Evolutionary conservation across 1,140 invertebrate genomes (phyloP).

Genomic region (Paraescarpia echinospica): DNA sequence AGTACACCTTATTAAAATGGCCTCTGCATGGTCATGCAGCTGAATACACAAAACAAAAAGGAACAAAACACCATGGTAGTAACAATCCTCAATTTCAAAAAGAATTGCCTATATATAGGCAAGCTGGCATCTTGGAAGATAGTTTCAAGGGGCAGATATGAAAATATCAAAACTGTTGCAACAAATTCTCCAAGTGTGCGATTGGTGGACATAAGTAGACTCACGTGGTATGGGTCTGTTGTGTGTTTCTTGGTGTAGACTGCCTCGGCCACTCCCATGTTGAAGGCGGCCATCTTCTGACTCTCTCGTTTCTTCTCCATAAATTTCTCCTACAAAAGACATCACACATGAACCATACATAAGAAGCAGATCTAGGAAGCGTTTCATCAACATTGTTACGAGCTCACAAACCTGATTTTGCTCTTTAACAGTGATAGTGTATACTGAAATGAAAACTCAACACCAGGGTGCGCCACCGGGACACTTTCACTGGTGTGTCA

Average conservation of each 20-base stretch:
- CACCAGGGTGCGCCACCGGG: too few relatives aligned
- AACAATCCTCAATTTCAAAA: neutral
- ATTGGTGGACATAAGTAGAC: neutral
- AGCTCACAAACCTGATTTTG: too few relatives aligned
- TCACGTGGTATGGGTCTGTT: neutral
- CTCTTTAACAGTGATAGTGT: too few relatives aligned
- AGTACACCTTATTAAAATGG: neutral
- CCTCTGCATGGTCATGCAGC: too few relatives aligned
- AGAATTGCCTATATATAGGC: neutral
- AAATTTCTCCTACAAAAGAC: constrained; percentile 44
- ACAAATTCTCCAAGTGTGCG: neutral
- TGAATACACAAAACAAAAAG: neutral
- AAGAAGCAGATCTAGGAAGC: too few relatives aligned
- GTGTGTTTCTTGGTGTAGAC: constrained; percentile 41
- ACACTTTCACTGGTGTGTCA: too few relatives aligned
- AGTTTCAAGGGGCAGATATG: neutral
- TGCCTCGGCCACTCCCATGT: constrained; percentile 56
- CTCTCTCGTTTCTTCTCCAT: constrained; percentile 47
- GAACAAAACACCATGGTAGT: neutral
- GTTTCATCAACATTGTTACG: too few relatives aligned
- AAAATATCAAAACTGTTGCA: neutral
- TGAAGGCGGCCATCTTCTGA: constrained; percentile 57
- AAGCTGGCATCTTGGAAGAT: neutral
- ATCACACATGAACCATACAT: neutral
- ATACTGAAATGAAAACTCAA: too few relatives aligned